A percentile compares a stretch with the other conserved stretches of the same genome.
These are phyloP conservation scores for Smittia sp. DNA, from an alignment of 2,888 invertebrate species.

Conservation along the genomic window DNA sequence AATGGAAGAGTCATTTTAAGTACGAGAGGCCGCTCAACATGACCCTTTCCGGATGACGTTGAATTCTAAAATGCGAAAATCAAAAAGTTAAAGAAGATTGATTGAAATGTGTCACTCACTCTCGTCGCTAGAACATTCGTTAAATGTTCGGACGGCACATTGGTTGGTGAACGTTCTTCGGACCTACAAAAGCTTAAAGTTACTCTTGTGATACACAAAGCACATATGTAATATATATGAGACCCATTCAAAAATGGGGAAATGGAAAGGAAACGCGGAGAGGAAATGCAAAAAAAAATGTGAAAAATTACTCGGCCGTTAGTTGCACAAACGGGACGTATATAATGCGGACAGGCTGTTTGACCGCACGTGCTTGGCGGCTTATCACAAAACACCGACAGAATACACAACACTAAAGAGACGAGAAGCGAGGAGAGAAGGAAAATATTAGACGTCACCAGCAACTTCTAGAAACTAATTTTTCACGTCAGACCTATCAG, in stretches of 20 bases:
- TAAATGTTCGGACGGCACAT: constrained; percentile 27
- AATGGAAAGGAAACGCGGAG: no score
- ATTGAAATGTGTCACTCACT: constrained; percentile 27
- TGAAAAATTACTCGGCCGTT: constrained; percentile 25
- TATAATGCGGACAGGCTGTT: constrained; percentile 29
- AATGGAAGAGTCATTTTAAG: background rate
- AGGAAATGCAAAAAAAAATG: no score
- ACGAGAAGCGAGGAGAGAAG: background rate
- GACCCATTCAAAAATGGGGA: no score
- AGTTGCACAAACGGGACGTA: constrained; percentile 18
- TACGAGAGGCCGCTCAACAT: background rate
- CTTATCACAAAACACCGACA: constrained; percentile 31
- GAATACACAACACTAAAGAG: constrained; percentile 12
- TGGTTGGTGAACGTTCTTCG: constrained; percentile 26
- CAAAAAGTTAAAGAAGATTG: constrained; percentile 15
- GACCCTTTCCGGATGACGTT: constrained; percentile 33
- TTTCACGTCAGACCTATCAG: background rate
- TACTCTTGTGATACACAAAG: no score
- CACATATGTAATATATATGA: no score
- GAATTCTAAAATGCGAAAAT: constrained; percentile 33
- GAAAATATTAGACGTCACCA: background rate
- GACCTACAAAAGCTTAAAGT: no score
- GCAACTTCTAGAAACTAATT: background rate
- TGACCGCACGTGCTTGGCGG: constrained; percentile 18
- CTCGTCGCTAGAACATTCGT: constrained; percentile 34